Percentiles rank a stretch among this genome's conserved stretches.
phyloP scores from a whole-genome alignment of 2,888 invertebrate genomes.

The Eupithecia insigniata region DNA sequence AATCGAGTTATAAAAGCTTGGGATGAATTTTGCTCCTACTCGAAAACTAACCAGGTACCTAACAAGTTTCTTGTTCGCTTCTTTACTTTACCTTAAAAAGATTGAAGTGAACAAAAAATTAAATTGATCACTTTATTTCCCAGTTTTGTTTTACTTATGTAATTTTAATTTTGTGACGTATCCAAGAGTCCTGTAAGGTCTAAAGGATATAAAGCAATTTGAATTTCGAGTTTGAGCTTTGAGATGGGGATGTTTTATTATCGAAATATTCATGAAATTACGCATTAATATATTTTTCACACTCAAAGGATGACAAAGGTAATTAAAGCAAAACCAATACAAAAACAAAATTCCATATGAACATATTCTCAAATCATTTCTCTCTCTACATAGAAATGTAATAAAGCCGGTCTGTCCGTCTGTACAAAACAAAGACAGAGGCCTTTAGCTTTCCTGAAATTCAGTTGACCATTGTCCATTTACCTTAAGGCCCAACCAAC shows the following conservation, averaged over 20 bases:
- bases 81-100: too few relatives aligned
- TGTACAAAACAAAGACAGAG: conserved; percentile 64
- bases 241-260: neutral
- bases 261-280: neutral
- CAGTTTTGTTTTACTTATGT: too few relatives aligned
- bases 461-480: conserved; percentile 69
- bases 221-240: too few relatives aligned
- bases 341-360: conserved; percentile 51
- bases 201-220: too few relatives aligned
- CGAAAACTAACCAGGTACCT: too few relatives aligned
- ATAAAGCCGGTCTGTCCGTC: conserved; percentile 51
- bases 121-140: too few relatives aligned
- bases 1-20: too few relatives aligned
- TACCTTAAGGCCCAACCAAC: conserved; percentile 58
- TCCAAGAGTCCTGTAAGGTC: too few relatives aligned
- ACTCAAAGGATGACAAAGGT: neutral
- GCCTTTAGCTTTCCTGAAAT: conserved; percentile 65
- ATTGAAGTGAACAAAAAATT: too few relatives aligned
- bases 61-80: too few relatives aligned
- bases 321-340: conserved; percentile 32
- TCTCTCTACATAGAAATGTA: conserved; percentile 24
- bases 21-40: too few relatives aligned
- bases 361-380: neutral
- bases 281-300: neutral
- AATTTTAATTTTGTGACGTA: too few relatives aligned